phyloP scores from a whole-genome alignment of 1,140 invertebrate genomes.

The Paracyclopina nana region DNA sequence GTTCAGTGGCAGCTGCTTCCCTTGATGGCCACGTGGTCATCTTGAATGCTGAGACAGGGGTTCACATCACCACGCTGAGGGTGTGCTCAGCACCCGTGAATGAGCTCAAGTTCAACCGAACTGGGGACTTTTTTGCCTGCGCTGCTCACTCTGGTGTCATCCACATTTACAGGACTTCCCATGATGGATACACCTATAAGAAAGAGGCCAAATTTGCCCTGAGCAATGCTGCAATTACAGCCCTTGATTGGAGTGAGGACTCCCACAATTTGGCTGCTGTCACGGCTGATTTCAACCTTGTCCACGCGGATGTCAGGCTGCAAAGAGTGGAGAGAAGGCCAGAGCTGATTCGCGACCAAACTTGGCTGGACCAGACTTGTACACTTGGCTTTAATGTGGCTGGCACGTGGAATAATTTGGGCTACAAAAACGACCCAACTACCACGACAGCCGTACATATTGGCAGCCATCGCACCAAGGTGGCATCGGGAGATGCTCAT shows the following conservation, averaged over 20 bases:
- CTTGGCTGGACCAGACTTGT: slow-evolving; percentile 64
- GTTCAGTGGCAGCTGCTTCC: slow-evolving; percentile 63
- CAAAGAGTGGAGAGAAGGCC: slow-evolving; percentile 38
- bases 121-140: slow-evolving; percentile 67
- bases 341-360: slow-evolving; percentile 65
- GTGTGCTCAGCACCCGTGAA: slow-evolving; percentile 63
- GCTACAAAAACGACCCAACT: slow-evolving; percentile 9
- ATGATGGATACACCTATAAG: slow-evolving; percentile 67
- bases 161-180: slow-evolving; percentile 57
- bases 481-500: slow-evolving; percentile 3
- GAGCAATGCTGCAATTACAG: too few species aligned
- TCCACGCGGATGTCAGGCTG: slow-evolving; percentile 37
- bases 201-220: slow-evolving; percentile 66
- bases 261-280: too few species aligned
- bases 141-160: slow-evolving; percentile 73
- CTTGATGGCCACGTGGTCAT: slow-evolving; percentile 67
- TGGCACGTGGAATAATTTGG: slow-evolving; percentile 27
- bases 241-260: too few species aligned
- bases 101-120: slow-evolving; percentile 65
- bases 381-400: slow-evolving; percentile 65
- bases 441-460: neutral
- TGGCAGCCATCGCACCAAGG: neutral
- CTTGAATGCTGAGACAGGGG: slow-evolving; percentile 56
- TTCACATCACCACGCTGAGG: slow-evolving; percentile 54
- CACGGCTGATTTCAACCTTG: slow-evolving; percentile 73